phyloP scores from a whole-genome alignment of 2,888 invertebrate species.

The Oligia latruncula region DNA sequence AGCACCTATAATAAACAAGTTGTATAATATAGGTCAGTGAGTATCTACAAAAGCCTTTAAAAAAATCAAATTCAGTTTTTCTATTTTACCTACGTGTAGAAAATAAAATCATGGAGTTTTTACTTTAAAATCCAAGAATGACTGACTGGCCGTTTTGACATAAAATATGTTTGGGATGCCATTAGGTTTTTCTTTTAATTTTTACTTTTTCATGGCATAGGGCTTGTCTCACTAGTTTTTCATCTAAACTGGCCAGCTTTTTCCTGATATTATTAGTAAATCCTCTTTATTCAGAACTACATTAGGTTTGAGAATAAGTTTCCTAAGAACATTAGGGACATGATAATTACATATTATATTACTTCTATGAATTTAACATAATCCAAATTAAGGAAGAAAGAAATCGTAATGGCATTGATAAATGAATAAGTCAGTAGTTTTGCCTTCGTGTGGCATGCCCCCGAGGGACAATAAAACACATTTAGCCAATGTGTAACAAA shows the following conservation, averaged over 20 bases:
- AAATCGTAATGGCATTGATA: slow-evolving; percentile 18
- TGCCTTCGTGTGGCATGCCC: slow-evolving; percentile 42
- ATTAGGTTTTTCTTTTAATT: slow-evolving; percentile 11
- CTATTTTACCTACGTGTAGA: background rate
- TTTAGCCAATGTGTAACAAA: slow-evolving; percentile 59
- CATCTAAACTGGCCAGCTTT: background rate
- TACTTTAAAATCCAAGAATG: background rate
- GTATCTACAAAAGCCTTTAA: no score
- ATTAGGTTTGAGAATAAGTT: background rate
- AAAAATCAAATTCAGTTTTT: background rate
- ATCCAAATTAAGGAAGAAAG: slow-evolving; percentile 14
- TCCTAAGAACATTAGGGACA: background rate
- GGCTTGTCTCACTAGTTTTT: background rate
- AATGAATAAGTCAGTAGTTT: slow-evolving; percentile 19
- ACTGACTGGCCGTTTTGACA: background rate
- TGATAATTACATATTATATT: background rate
- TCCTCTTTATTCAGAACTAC: background rate
- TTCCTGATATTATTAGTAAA: background rate
- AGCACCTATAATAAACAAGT: no score
- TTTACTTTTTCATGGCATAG: background rate
- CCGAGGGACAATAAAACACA: slow-evolving; percentile 48
- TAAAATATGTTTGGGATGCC: slow-evolving; percentile 9
- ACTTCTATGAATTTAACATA: background rate
- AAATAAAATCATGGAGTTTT: background rate
- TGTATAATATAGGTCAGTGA: no score